phyloP scores from a whole-genome alignment of 2,888 invertebrate species.

The Tenthredo livida region DNA sequence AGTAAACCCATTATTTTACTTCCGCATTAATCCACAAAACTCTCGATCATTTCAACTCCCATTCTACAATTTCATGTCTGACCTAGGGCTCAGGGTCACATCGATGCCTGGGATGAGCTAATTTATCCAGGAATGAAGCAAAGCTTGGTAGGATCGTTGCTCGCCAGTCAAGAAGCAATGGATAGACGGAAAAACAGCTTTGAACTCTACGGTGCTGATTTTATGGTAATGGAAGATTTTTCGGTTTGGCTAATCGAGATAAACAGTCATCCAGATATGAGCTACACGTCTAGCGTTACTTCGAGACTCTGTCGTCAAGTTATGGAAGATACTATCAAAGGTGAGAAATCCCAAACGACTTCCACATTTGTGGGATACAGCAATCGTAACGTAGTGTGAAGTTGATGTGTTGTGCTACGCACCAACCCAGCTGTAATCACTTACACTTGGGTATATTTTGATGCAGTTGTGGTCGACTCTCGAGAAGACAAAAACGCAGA shows the following conservation, averaged over 20 bases:
- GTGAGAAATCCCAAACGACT: conserved; percentile 77
- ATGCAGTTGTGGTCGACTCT: conserved; percentile 88
- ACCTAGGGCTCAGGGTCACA: conserved; percentile 85
- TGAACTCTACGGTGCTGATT: conserved; percentile 97
- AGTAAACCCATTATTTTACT: conserved; percentile 69
- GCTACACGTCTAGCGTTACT: conserved; percentile 94
- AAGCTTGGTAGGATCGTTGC: conserved; percentile 87
- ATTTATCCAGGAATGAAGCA: conserved; percentile 95
- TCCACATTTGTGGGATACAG: background rate
- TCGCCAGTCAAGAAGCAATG: conserved; percentile 93
- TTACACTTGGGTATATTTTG: conserved; percentile 2
- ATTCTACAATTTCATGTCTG: background rate
- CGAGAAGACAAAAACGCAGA: conserved; percentile 86
- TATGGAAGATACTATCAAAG: conserved; percentile 94
- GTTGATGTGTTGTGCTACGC: background rate
- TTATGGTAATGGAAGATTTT: conserved; percentile 93
- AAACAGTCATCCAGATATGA: conserved; percentile 95
- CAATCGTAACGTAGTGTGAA: background rate
- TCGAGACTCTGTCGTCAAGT: conserved; percentile 92
- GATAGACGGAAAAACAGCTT: conserved; percentile 91
- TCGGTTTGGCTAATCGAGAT: conserved; percentile 97
- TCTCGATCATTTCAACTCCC: conserved; percentile 71
- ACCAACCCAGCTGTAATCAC: background rate
- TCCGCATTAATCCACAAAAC: conserved; percentile 58
- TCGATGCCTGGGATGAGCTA: conserved; percentile 89